A percentile compares a stretch with the other conserved stretches of the same genome.
These are phyloP conservation scores for Grapholita molesta DNA, from an alignment of 1,140 invertebrate species.

Conservation along the genomic window DNA sequence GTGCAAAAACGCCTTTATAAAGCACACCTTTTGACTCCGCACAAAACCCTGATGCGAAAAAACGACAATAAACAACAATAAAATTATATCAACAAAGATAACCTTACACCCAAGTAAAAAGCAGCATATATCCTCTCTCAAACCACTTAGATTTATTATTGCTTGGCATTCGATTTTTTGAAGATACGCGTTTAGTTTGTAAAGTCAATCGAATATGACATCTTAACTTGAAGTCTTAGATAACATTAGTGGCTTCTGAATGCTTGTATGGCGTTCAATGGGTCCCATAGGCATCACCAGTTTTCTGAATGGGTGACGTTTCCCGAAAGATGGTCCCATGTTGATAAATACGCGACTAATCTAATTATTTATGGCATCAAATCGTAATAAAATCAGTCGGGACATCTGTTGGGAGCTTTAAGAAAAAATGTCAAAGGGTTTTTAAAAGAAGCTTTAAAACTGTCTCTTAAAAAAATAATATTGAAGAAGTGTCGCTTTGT, in stretches of 20 bases:
- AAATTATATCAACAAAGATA: conserved; percentile 35
- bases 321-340: conserved; percentile 61
- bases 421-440: conserved; percentile 18
- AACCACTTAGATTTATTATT: conserved; percentile 28
- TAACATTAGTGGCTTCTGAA: conserved; percentile 76
- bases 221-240: conserved; percentile 65
- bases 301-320: conserved; percentile 65
- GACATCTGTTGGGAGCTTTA: conserved; percentile 49
- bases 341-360: conserved; percentile 76
- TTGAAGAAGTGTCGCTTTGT: not conserved
- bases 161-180: not conserved
- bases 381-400: conserved; percentile 57
- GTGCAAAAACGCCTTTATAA: conserved; percentile 58
- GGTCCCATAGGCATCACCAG: conserved; percentile 21
- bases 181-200: not conserved
- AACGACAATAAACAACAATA: conserved; percentile 56
- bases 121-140: not conserved
- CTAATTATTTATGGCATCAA: conserved; percentile 77
- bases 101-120: not conserved
- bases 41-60: conserved; percentile 53
- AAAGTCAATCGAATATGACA: conserved; percentile 38
- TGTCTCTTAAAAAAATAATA: not conserved
- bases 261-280: conserved; percentile 52
- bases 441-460: not conserved
- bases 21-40: conserved; percentile 58